A percentile compares a stretch with the other conserved stretches of the same genome.
phyloP scores from a whole-genome alignment of 1,140 invertebrate genomes.

The Elymnias hypermnestra region DNA sequence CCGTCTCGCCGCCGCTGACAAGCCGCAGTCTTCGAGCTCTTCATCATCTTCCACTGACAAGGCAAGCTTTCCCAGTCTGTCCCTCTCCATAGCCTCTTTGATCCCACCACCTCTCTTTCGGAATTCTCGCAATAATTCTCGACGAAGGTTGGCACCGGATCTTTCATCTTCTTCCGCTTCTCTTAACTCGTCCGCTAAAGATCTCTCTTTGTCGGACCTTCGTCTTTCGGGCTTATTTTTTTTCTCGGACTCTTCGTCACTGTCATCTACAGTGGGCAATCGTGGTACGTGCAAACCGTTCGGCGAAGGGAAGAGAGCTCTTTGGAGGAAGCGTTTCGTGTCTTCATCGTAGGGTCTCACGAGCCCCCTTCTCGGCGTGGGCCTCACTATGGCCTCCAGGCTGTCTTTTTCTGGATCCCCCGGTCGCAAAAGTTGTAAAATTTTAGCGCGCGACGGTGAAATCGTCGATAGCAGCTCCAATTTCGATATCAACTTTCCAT shows the following conservation, averaged over 20 bases:
- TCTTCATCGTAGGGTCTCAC: constrained; percentile 59
- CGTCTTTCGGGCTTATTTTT: constrained; percentile 8
- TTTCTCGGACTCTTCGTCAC: not conserved
- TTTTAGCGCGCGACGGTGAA: constrained; percentile 51
- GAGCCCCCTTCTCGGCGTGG: constrained; percentile 45
- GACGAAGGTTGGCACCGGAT: constrained; percentile 33
- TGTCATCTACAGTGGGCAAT: constrained; percentile 3
- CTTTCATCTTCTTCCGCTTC: constrained; percentile 57
- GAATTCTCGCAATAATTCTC: constrained; percentile 42
- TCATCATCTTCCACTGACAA: constrained; percentile 69
- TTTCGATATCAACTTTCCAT: constrained; percentile 50
- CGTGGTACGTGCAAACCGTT: constrained; percentile 33
- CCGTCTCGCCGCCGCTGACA: constrained; percentile 51
- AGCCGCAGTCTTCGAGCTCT: constrained; percentile 38
- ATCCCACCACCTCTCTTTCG: constrained; percentile 37
- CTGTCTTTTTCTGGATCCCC: constrained; percentile 54
- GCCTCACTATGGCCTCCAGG: constrained; percentile 62
- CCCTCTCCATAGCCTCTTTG: constrained; percentile 51
- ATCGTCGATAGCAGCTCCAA: constrained; percentile 48
- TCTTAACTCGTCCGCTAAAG: constrained; percentile 58
- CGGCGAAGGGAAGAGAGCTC: constrained; percentile 34
- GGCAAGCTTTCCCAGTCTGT: constrained; percentile 61
- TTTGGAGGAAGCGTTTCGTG: constrained; percentile 50
- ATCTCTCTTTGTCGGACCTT: constrained; percentile 33
- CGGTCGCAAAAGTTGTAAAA: constrained; percentile 58